Conservation (phyloP, 2,113 vertebrate genomes). For the Scartelaos histophorus region DNA sequence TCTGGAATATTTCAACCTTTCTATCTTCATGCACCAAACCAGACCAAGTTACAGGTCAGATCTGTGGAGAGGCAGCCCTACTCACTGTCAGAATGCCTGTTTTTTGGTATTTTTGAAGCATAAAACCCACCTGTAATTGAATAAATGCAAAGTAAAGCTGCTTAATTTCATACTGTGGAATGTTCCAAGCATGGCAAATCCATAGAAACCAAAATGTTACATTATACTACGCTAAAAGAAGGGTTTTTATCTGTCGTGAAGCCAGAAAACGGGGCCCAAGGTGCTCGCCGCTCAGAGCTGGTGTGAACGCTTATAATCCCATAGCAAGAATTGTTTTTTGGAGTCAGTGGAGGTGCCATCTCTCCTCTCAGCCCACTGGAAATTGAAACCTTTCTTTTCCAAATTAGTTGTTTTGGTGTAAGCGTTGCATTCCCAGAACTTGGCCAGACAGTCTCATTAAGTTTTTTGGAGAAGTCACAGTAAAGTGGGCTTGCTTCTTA, state of each 20-base stretch:
- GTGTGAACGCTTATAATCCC: constrained; percentile 47
- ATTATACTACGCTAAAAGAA: constrained; percentile 43
- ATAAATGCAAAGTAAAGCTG: too few relatives aligned
- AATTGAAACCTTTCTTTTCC: constrained; percentile 33
- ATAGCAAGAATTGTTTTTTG: constrained; percentile 26
- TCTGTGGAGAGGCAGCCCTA: too few relatives aligned
- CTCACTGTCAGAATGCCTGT: too few relatives aligned
- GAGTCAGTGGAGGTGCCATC: constrained; percentile 21
- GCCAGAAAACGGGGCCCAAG: constrained; percentile 23
- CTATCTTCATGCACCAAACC: too few relatives aligned
- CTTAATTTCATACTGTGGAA: too few relatives aligned
- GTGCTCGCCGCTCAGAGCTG: constrained; percentile 37
- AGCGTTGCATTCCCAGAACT: neutral
- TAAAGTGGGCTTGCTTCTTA: neutral
- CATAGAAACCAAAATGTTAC: too few relatives aligned
- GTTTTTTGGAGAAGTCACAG: neutral
- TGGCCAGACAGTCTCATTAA: neutral
- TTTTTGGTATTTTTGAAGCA: too few relatives aligned
- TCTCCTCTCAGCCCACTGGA: constrained; percentile 44
- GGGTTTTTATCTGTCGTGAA: constrained; percentile 54
- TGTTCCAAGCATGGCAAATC: too few relatives aligned
- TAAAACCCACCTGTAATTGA: too few relatives aligned
- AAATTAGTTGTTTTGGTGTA: constrained; percentile 19
- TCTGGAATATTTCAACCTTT: too few relatives aligned
- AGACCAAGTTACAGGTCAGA: too few relatives aligned